Conservation (phyloP, 1,140 invertebrate species). For the Drusus annulatus region DNA sequence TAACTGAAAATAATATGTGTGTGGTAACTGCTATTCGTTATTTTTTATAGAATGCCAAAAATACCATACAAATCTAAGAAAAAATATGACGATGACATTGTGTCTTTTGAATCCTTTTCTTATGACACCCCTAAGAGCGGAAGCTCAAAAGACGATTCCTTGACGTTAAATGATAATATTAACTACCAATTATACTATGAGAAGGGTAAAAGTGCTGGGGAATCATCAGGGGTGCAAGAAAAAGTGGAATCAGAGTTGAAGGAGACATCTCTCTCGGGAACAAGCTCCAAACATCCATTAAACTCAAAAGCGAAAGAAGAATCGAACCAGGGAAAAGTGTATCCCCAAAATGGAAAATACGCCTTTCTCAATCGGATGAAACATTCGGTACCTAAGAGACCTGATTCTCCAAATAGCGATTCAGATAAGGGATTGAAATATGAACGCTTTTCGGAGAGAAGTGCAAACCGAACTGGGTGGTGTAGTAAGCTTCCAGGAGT, state of each 20-base stretch:
- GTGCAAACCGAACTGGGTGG: constrained; percentile 59
- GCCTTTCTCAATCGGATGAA: constrained; percentile 57
- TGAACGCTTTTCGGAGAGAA: constrained; percentile 65
- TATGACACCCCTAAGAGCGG: constrained; percentile 67
- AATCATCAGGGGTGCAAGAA: constrained; percentile 65
- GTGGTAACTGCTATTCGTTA: not conserved
- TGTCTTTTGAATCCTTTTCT: constrained; percentile 74
- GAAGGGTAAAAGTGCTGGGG: constrained; percentile 63
- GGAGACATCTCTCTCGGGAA: constrained; percentile 66
- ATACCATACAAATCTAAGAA: constrained; percentile 68
- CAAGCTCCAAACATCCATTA: constrained; percentile 56
- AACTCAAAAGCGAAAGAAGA: constrained; percentile 58
- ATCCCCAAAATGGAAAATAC: constrained; percentile 55
- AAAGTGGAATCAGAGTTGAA: constrained; percentile 62
- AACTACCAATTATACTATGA: constrained; percentile 70
- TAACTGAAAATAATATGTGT: not conserved
- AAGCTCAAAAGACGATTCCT: constrained; percentile 67
- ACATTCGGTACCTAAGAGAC: constrained; percentile 52
- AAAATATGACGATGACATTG: constrained; percentile 69
- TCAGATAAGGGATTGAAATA: constrained; percentile 62
- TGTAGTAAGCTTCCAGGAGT: constrained; percentile 62
- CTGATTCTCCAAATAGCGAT: constrained; percentile 42
- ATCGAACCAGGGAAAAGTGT: constrained; percentile 61
- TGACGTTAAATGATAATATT: constrained; percentile 70
- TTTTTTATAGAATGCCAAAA: constrained; percentile 66